phyloP scores from a whole-genome alignment of 2,797 vertebrate genomes.

The Hemitrygon akajei region DNA sequence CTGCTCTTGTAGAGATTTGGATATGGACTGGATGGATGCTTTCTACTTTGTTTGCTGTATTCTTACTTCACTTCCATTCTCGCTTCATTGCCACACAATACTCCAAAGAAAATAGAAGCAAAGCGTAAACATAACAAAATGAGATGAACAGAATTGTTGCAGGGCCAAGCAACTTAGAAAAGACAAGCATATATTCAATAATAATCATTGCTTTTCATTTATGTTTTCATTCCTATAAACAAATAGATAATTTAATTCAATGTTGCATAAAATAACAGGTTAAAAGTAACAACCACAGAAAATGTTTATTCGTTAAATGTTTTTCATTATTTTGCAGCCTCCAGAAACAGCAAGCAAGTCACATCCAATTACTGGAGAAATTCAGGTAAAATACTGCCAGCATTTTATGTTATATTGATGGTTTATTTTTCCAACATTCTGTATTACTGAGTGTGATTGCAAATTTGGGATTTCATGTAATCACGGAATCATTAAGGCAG shows the following conservation, averaged over 20 bases:
- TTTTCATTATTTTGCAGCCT: conserved; percentile 60
- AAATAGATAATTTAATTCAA: not conserved
- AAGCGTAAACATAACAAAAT: not conserved
- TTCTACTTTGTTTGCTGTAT: not conserved
- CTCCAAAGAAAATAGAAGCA: not conserved
- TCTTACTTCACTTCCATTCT: not conserved
- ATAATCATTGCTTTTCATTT: not conserved
- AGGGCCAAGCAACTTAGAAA: not conserved
- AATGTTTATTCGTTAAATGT: not conserved
- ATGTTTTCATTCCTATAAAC: not conserved
- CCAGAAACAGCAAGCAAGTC: conserved; percentile 67
- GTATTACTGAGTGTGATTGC: not conserved
- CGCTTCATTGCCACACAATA: not conserved
- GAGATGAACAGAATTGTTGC: not conserved
- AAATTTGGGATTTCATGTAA: not conserved
- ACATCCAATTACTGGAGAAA: conserved; percentile 89
- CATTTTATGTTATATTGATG: not conserved
- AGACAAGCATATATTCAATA: not conserved
- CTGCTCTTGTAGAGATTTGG: not conserved
- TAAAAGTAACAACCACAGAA: not conserved
- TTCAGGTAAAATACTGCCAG: conserved; percentile 69
- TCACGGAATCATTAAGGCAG: too few species aligned
- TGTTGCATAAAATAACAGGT: not conserved
- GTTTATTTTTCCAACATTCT: not conserved
- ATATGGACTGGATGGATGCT: not conserved